A percentile compares a stretch with the other conserved stretches of the same genome.
phyloP scores from a whole-genome alignment of 2,113 vertebrate genomes.

The Chamaetylas fuelleborni region DNA sequence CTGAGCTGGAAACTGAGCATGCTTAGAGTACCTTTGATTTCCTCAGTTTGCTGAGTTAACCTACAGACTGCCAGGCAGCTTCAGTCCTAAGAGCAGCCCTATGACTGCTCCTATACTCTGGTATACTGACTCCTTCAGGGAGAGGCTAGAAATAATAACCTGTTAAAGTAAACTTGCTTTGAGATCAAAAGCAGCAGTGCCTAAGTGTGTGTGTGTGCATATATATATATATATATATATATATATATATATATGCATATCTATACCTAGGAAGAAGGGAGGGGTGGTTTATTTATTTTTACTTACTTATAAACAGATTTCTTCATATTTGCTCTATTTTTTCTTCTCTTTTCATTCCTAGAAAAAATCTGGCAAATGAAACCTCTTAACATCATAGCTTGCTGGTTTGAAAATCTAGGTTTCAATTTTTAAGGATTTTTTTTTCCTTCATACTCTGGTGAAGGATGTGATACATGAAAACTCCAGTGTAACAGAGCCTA shows the following conservation, averaged over 20 bases:
- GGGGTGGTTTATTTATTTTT: background rate
- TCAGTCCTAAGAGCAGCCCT: background rate
- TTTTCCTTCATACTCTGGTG: background rate
- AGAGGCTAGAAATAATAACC: background rate
- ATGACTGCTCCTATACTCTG: background rate
- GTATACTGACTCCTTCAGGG: background rate
- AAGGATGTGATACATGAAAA: background rate
- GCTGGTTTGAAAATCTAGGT: constrained; percentile 5
- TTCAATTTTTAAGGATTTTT: background rate
- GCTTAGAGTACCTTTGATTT: background rate
- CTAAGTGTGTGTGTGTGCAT: background rate
- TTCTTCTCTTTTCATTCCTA: background rate
- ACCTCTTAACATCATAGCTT: background rate
- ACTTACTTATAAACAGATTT: constrained; percentile 11
- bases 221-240: no score
- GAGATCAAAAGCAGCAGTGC: background rate
- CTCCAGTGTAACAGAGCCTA: background rate
- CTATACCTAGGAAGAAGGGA: background rate
- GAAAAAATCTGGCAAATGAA: background rate
- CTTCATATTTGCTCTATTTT: background rate
- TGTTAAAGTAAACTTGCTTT: background rate
- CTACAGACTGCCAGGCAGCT: background rate
- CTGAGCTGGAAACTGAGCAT: background rate
- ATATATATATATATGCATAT: background rate
- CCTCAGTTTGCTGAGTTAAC: background rate